Base-by-base conservation (phyloP, 2,113 vertebrate species). In the Acrocephalus arundinaceus region DNA sequence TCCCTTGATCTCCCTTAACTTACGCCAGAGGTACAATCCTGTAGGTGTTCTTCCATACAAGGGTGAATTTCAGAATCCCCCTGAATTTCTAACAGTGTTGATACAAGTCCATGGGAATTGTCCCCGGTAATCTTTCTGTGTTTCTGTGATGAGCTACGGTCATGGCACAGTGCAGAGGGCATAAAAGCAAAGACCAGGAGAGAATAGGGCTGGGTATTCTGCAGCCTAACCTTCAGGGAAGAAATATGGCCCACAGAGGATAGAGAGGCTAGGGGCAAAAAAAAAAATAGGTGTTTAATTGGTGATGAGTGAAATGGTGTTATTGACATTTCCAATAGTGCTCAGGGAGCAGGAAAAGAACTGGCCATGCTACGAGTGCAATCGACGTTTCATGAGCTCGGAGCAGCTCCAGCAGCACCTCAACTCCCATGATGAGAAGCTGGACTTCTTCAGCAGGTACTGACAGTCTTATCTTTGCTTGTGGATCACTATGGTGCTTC, bases 361-460 rank as follows among this genome's bases (percentile, higher is more conserved):
- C 92, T 99, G 99, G 99, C 99, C 99, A 0, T 99, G 99, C 91
- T 99, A 99, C 1, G 99, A 99, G 87, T 99, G 99, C 83, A 99
- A 98, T 90, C 98, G 99, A 7, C 99, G 99, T 39, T 99, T 99
- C 83, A 97, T 99, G 97, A 99, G 99, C 98, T 99, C 99, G 0
- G 99, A 99, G 89, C 99, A 99, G 61, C 98, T 99, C 46, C 99
- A 99, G 89, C 99, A 99, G 80, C 99, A 99, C 91, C 99, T 99
- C 93, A 99, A 99, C 96, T 99, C 99, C 97, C 99, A 99, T 1
- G 99, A 99, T 3, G 99, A 99, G 97, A 99, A 99, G 96, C 96
- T 99, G 79, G 98, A 98, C 96, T 99, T 98, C 79, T 98, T 98
- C 78, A 98, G 98, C 96, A 99, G 99, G 99, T 99, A 97, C 71